Base-by-base conservation (phyloP, 64 coral and sea anemone genomes). In the Stylophora pistillata region DNA sequence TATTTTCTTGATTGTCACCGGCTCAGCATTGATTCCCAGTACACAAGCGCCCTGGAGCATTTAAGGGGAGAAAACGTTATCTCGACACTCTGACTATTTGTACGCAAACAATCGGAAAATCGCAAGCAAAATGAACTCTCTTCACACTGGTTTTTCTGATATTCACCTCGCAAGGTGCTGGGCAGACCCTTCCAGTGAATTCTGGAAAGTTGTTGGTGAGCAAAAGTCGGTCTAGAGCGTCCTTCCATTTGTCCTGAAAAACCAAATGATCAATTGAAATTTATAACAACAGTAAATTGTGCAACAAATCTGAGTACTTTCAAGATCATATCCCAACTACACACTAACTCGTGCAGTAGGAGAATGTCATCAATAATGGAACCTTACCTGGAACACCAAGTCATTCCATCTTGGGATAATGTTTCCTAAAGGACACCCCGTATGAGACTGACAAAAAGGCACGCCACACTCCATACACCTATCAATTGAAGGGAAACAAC, bases 381-480 rank as follows among this genome's bases (percentile, higher is more conserved):
- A 27, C 28, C 20, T 82, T 98, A 98, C 96, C 86, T 98, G 82
- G 34, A 98, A 98, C n/a, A 98, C 94, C 62, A 98, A 91, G 77
- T 98, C 93, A 37, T 98, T 98, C 96, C 96, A 98, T 74, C 94
- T 98, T 57, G 96, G 96, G 55, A 98, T 98, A 20, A 98, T 88
- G 55, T 98, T 98, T 26, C 96, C 96, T 17, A 98, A 53, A 27
- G 96, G 96, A 74, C 96, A 98, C n/a, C 96, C 96, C 16, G 96
- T 92, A 76, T 98, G 85, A 58, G 93, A 95, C 81, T 98, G 96
- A 72, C 96, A 98, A 25, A 98, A 98, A 1, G 96, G 96, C 15
- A 98, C 96, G 12, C 96, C 96, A 70, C 96, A 98, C 60, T 98
- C 96, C 96, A 98, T 98, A 41, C 96, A 98, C 27, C 93, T 95